phyloP scores from a whole-genome alignment of 2,888 invertebrate species.

The Eurytoma adleriae region DNA sequence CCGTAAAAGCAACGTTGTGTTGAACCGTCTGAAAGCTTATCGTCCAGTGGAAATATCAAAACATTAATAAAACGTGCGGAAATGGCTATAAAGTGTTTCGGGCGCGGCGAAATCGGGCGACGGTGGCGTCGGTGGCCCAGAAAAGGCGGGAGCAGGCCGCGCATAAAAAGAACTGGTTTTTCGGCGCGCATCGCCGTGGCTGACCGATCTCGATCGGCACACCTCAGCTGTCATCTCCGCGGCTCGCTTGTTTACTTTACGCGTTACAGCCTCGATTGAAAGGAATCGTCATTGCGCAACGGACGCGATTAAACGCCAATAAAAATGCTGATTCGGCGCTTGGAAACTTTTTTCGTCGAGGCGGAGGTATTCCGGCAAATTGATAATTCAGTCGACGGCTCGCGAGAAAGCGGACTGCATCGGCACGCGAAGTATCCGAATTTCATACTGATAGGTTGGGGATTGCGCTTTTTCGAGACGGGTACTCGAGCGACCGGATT shows the following conservation, averaged over 20 bases:
- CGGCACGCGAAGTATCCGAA: too few relatives aligned
- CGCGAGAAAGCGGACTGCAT: too few relatives aligned
- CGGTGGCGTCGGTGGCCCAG: not conserved
- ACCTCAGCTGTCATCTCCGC: too few relatives aligned
- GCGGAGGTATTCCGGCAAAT: not conserved
- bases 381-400: not conserved
- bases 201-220: too few relatives aligned
- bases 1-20: too few relatives aligned
- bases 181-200: not conserved
- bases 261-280: not conserved
- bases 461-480: not conserved
- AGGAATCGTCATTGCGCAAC: not conserved
- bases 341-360: not conserved
- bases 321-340: constrained; percentile 13
- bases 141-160: not conserved
- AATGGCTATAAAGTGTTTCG: not conserved
- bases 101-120: not conserved
- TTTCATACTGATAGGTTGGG: too few relatives aligned
- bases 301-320: not conserved
- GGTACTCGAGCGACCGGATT: too few relatives aligned
- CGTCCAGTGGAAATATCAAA: too few relatives aligned
- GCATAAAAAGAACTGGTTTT: not conserved
- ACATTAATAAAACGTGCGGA: too few relatives aligned
- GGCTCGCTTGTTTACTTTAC: not conserved
- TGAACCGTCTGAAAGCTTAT: too few relatives aligned